A percentile compares a stretch with the other conserved stretches of the same genome.
Conservation (phyloP, 2,113 vertebrate species). For the Callochromis pleurospilus region DNA sequence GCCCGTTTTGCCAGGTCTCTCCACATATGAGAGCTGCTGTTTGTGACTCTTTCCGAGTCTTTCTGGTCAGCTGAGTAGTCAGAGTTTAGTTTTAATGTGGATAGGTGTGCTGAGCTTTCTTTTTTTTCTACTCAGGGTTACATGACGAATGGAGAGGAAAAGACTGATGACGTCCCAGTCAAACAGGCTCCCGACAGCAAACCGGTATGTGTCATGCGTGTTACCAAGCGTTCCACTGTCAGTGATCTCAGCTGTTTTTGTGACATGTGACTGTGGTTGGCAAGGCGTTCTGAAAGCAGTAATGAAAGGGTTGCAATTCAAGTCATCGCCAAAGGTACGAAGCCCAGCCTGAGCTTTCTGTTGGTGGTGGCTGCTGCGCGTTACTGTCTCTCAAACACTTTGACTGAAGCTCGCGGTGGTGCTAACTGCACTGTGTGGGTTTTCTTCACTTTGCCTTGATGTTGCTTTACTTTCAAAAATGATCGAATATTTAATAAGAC, state of each 20-base stretch:
- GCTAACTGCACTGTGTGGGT: background rate
- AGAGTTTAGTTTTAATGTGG: background rate
- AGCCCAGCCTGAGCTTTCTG: background rate
- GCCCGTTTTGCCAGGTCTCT: background rate
- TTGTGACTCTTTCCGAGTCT: background rate
- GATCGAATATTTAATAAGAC: background rate
- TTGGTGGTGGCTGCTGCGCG: background rate
- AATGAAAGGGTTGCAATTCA: conserved; percentile 25
- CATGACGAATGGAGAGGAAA: background rate
- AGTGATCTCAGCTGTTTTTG: background rate
- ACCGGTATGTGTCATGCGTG: conserved; percentile 9
- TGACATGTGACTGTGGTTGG: conserved; percentile 18
- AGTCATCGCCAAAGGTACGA: conserved; percentile 32
- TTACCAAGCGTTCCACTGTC: background rate
- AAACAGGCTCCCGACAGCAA: conserved; percentile 31
- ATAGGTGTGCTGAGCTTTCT: background rate
- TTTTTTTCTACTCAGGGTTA: conserved; percentile 35
- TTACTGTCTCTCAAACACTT: background rate
- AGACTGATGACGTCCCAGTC: background rate
- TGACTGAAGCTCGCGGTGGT: background rate
- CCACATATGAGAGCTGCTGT: background rate
- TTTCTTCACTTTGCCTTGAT: background rate
- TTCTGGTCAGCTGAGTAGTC: background rate
- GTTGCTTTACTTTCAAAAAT: background rate
- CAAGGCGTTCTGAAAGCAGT: conserved; percentile 26